Evolutionary conservation across 2,797 vertebrate species (phyloP), one percentile per base, ranked within the genome.

Genomic region (Bovichtus diacanthus): DNA sequence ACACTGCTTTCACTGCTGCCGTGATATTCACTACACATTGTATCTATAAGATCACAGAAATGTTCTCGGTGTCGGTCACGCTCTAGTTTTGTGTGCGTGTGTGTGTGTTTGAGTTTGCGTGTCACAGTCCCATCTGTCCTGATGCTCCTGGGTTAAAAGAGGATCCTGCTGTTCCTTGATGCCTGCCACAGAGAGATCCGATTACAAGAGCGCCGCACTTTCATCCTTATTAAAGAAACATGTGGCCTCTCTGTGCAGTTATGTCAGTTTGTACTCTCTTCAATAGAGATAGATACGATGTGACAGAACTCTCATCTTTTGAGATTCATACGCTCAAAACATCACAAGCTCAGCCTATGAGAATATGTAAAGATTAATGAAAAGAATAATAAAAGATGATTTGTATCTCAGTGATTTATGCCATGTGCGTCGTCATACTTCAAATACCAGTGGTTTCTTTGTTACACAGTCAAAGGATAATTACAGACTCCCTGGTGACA

Each of bases 191-290:
- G 84, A 93, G 88, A 90, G 94, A 95, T 96, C 94, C 76, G 79
- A 91, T 96, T 95, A 95, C 95, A 92, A 90, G 85, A 93, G 88
- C 70, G 61, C 89, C 43, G 65, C 47, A 76, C 95, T 95, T 95
- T 96, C 94, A 96, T 96, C 95, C 91, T 96, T 94, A 95, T 95
- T 94, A 92, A 95, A 96, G 87, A 95, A 95, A 94, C 89, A 92
- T 95, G 95, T 94, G 94, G 71, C 55, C 62, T 41, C 71, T 87
- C 78, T 87, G 70, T 63, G 77, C 87, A 82, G 76, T 86, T 88
- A 77, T 88, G 87, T 87, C 83, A 18, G 81, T 76, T 85, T 76
- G 67, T 71, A 54, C 61, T 70, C 73, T 64, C 63, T 51, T 82
- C 75, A 49, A 29, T 64, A 62, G 21, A 62, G 39, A 81, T 49